Base-by-base conservation (phyloP, 2,113 vertebrate genomes). In the Podarcis muralis region DNA sequence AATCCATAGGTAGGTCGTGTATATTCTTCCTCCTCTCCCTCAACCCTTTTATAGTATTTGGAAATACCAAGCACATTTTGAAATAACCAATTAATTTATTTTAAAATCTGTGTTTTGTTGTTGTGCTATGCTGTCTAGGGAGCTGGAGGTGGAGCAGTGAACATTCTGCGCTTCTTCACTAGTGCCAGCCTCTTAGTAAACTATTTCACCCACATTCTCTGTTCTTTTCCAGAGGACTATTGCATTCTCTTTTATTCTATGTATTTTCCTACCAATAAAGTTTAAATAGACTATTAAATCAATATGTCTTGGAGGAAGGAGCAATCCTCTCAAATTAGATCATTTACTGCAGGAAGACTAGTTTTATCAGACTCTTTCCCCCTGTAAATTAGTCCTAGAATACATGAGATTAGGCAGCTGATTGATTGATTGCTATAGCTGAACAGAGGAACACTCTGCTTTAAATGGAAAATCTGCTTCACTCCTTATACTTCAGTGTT, bases 241-340 rank as follows among this genome's bases (percentile, higher is more conserved):
- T 57, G 43, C 30, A 9, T 23, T 23, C 48, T 23, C 22, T 72
- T 72, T 48, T 8, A 48, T 48, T 57, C 65, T 79, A 32, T 87
- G 77, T n/a, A 43, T 32, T 43, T 48, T 16, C 6, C 23, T 66
- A 35, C n/a, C 25, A 68, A 71, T 79, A 80, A 71, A 53, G 20
- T 87, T 43, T 69, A 79, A 87, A 66, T 43, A 79, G 37, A 35
- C 25, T 87, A 57, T 69, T 87, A 53, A n/a, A 57, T 69, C 59
- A 1, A 79, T 80, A 86, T 27, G n/a, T 57, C 30, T 87, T 79
- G 30, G 30, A 69, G 43, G 53, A 79, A 79, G 30, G 30, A 80
- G 23, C n/a, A 71, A 6, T 71, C 40, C 57, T 57, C 48, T 69
- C 65, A 80, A 69, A 87, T 79, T 80, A 35, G 53, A 57, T 87